phyloP scores from a whole-genome alignment of 2,888 invertebrate species.

The Synergus umbraculus region DNA sequence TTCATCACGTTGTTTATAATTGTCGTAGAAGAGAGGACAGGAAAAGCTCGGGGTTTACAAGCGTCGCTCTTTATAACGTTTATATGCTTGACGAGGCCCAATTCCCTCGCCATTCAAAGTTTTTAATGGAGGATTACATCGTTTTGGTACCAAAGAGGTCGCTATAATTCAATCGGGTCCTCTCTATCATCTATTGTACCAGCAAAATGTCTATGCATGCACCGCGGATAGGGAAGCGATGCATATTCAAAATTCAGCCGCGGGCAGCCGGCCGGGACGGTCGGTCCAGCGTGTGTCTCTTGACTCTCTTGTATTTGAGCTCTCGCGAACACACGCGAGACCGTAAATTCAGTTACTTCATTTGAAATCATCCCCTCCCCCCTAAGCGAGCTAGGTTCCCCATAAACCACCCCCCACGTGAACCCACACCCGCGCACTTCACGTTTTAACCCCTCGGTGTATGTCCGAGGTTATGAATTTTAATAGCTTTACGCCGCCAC shows the following conservation, averaged over 20 bases:
- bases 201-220: slow-evolving; percentile 60
- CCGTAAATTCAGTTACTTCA: slow-evolving; percentile 76
- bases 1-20: slow-evolving; percentile 9
- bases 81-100: slow-evolving; percentile 17
- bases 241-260: slow-evolving; percentile 77
- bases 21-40: background rate
- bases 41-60: background rate
- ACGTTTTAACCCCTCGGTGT: slow-evolving; percentile 69
- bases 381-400: slow-evolving; percentile 44
- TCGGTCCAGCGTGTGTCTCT: slow-evolving; percentile 41
- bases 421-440: slow-evolving; percentile 44
- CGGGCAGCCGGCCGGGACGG: slow-evolving; percentile 66
- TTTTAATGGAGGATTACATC: slow-evolving; percentile 70
- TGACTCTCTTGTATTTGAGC: slow-evolving; percentile 57
- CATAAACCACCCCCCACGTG: slow-evolving; percentile 46
- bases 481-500: slow-evolving; percentile 75
- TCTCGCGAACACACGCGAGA: slow-evolving; percentile 64
- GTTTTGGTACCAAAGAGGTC: slow-evolving; percentile 65
- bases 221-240: slow-evolving; percentile 68
- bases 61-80: background rate
- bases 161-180: slow-evolving; percentile 69
- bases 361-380: slow-evolving; percentile 65
- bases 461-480: slow-evolving; percentile 78
- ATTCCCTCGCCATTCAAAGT: slow-evolving; percentile 58
- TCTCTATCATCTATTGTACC: slow-evolving; percentile 67